Percentiles rank a stretch among this genome's conserved stretches.
phyloP scores from a whole-genome alignment of 2,888 invertebrate genomes.

The Adela reaumurella region DNA sequence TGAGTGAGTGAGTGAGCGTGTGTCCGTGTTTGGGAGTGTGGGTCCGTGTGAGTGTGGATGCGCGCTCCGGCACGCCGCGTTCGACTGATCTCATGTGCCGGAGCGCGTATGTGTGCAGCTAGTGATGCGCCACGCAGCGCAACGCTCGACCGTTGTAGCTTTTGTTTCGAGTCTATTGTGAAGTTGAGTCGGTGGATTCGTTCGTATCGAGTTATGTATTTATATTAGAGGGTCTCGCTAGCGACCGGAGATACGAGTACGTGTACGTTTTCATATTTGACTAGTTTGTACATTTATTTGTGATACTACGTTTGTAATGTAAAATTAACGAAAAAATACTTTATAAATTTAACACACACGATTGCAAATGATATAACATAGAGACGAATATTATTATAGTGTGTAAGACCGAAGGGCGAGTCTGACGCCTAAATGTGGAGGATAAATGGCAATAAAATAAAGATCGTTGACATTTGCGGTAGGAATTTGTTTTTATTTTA shows the following conservation, averaged over 20 bases:
- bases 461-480: background rate
- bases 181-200: slow-evolving; percentile 42
- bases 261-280: slow-evolving; percentile 50
- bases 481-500: background rate
- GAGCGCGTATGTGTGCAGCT: slow-evolving; percentile 41
- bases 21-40: slow-evolving; percentile 27
- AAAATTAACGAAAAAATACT: slow-evolving; percentile 48
- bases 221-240: slow-evolving; percentile 42
- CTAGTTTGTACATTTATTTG: slow-evolving; percentile 58
- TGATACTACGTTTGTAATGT: slow-evolving; percentile 59
- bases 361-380: slow-evolving; percentile 30
- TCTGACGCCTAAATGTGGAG: background rate
- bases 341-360: slow-evolving; percentile 44
- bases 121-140: slow-evolving; percentile 37
- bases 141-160: slow-evolving; percentile 31
- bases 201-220: slow-evolving; percentile 44
- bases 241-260: slow-evolving; percentile 23
- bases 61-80: background rate
- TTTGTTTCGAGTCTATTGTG: slow-evolving; percentile 52
- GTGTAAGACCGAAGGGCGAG: slow-evolving; percentile 3
- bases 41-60: background rate
- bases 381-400: slow-evolving; percentile 28
- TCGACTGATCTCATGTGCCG: slow-evolving; percentile 30
- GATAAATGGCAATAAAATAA: slow-evolving; percentile 22
- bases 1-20: slow-evolving; percentile 34